Percentiles rank a stretch among this genome's conserved stretches.
Evolutionary conservation across 2,113 vertebrate genomes (phyloP).

Genomic region (Upupa epops): DNA sequence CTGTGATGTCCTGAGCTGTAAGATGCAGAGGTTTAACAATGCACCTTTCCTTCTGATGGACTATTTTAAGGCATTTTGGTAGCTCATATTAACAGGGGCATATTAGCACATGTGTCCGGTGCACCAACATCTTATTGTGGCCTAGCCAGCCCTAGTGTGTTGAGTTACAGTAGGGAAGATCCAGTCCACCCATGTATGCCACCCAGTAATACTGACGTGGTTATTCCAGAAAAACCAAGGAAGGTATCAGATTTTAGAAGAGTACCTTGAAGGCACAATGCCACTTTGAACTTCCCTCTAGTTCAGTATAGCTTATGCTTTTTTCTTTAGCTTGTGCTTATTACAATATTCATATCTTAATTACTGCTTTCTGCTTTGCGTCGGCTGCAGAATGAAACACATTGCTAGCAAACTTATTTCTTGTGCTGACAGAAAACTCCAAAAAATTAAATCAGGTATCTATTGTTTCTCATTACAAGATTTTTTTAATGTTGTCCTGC

Average conservation of each 20-base stretch:
- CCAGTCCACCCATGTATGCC: neutral
- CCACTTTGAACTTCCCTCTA: neutral
- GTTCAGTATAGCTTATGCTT: neutral
- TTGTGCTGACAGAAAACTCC: neutral
- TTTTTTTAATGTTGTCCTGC: neutral
- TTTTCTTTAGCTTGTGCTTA: neutral
- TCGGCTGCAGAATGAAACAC: constrained; percentile 9
- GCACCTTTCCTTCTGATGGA: neutral
- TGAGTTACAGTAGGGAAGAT: neutral
- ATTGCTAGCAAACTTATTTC: neutral
- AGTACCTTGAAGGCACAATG: neutral
- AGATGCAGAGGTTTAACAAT: neutral
- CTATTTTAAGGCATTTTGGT: neutral
- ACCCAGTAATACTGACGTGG: neutral
- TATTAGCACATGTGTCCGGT: neutral
- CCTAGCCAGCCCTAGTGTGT: neutral
- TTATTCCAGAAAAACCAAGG: neutral
- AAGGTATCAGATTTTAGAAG: neutral
- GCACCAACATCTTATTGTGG: neutral
- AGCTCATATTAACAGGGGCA: neutral
- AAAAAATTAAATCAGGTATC: neutral
- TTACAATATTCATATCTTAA: constrained; percentile 15
- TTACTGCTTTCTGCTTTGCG: constrained; percentile 38
- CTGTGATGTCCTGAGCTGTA: neutral
- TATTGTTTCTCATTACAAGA: constrained; percentile 14